Conservation (phyloP, 2,113 vertebrate genomes). For the Callorhinus ursinus region DNA sequence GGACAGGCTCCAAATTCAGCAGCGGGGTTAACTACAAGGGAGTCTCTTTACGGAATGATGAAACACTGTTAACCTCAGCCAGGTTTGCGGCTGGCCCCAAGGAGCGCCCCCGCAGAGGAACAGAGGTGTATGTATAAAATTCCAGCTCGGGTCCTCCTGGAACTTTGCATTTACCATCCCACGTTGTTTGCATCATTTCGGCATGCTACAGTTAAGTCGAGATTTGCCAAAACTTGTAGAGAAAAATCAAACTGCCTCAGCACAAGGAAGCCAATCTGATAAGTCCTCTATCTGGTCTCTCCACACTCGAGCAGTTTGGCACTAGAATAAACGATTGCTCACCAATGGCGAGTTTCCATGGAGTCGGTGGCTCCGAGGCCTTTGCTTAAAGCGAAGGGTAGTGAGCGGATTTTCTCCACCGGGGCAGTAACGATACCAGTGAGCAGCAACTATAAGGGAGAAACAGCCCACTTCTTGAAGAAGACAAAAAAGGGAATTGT, state of each 20-base stretch:
- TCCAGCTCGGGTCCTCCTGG: not conserved
- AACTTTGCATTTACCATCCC: not conserved
- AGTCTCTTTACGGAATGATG: constrained; percentile 14
- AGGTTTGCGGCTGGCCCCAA: not conserved
- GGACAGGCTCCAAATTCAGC: constrained; percentile 13
- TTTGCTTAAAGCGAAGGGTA: not conserved
- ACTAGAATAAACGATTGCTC: not conserved
- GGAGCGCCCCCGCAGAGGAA: not conserved
- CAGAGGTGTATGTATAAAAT: not conserved
- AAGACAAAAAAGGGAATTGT: constrained; percentile 1
- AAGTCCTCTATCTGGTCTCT: not conserved
- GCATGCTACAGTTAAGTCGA: not conserved
- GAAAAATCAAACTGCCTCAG: not conserved
- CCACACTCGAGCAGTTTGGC: not conserved
- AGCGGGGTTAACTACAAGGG: not conserved
- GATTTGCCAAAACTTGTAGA: constrained; percentile 10
- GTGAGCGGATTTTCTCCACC: not conserved
- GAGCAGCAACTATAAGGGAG: not conserved
- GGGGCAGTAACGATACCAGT: not conserved
- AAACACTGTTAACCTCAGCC: not conserved
- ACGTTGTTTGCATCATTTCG: not conserved
- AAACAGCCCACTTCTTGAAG: not conserved
- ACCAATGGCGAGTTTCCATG: not conserved
- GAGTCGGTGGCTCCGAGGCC: not conserved
- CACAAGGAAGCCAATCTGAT: not conserved